Conservation (phyloP, 2,797 vertebrate species). For the Capromys pilorides region DNA sequence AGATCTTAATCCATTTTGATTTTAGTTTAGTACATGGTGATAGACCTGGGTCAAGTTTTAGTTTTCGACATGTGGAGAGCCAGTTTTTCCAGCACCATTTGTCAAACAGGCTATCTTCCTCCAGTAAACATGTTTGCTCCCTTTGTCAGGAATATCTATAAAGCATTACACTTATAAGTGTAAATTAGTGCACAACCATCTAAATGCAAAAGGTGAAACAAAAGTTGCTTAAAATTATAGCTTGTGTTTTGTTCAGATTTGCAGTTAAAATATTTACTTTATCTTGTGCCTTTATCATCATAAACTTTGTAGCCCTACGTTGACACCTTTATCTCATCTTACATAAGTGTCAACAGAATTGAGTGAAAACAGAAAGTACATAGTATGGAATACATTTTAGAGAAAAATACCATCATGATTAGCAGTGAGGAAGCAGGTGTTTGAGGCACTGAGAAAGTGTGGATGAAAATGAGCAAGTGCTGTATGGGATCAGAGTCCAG, state of each 20-base stretch:
- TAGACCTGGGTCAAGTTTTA: too few species aligned
- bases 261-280: not conserved
- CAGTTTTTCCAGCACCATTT: too few species aligned
- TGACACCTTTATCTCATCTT: not conserved
- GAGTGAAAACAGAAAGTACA: not conserved
- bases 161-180: conserved; percentile 36
- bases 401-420: not conserved
- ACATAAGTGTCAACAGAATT: not conserved
- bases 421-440: not conserved
- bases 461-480: not conserved
- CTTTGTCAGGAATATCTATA: too few species aligned
- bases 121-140: too few species aligned
- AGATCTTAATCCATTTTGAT: too few species aligned
- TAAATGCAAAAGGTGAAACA: not conserved
- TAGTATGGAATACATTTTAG: not conserved
- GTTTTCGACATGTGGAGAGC: too few species aligned
- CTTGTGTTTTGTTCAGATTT: not conserved
- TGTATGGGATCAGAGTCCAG: too few species aligned
- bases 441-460: not conserved
- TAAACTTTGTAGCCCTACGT: not conserved
- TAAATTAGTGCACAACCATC: not conserved
- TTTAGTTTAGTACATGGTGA: too few species aligned
- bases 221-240: conserved; percentile 36
- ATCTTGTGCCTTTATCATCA: not conserved
- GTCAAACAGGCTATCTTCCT: too few species aligned